These are phyloP conservation scores for Bergia puertoricense DNA, from an alignment of 92 coral and sea anemone species.

Conservation along the genomic window DNA sequence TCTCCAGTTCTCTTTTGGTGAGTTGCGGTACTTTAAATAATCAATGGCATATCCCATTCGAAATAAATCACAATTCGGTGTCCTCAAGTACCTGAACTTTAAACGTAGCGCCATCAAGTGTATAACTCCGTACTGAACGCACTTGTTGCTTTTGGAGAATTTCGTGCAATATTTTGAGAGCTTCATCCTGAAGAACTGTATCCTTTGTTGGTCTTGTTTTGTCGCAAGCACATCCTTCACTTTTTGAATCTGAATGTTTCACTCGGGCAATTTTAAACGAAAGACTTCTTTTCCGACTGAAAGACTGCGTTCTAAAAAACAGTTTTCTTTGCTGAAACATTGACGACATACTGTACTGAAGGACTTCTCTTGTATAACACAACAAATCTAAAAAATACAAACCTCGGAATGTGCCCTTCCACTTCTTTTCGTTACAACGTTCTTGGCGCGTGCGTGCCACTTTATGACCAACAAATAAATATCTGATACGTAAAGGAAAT, in stretches of 20 bases:
- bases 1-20: neutral
- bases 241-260: neutral
- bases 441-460: neutral
- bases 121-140: neutral
- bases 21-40: neutral
- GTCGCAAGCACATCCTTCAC: neutral
- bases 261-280: constrained; percentile 17
- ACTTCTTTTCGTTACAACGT: neutral
- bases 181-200: neutral
- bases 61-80: neutral
- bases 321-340: constrained; percentile 29
- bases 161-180: constrained; percentile 32
- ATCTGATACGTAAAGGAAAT: constrained; percentile 20
- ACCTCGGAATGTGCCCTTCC: neutral
- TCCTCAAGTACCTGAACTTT: constrained; percentile 43
- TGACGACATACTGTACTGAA: constrained; percentile 31
- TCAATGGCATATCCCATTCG: neutral
- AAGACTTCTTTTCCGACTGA: constrained; percentile 14
- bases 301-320: constrained; percentile 33
- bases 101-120: constrained; percentile 16
- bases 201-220: neutral
- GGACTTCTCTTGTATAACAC: neutral
- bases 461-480: neutral
- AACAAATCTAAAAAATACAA: neutral
- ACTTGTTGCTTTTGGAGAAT: constrained; percentile 36